Base-by-base conservation (phyloP, 2,797 vertebrate genomes). In the Calcarius lapponicus region DNA sequence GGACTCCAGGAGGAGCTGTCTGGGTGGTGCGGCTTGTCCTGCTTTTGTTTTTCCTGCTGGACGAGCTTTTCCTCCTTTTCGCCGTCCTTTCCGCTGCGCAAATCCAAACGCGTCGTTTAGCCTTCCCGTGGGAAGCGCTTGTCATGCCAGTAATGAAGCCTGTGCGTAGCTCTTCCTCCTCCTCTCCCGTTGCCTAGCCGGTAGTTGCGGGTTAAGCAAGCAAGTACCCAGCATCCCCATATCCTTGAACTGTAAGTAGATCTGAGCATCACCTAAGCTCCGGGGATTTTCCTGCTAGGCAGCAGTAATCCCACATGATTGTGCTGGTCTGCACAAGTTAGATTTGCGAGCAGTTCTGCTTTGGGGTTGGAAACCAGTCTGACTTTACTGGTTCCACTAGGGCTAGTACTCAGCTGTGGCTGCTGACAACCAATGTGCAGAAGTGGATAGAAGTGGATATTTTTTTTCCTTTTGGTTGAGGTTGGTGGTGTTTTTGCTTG, bases 251-350 rank as follows among this genome's bases (percentile, higher is more conserved):
- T 88, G 64, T 93, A 48, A 86, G 73, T 36, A 60, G 88, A 85
- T 92, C 72, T 69, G 26, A 7, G 80, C 66, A 78, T 93, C 82
- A 58, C 67, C 57, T 81, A 88, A 92, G 67, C 58, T 60, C 73
- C 6, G 19, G 34, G 80, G 91, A 87, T 95, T 91, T 96, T 92
- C 54, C 53, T 90, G 56, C 73, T 75, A 80, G 65, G 40, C 72
- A 75, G 13, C 89, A 70, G 62, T 92, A 96, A 92, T 91, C 79
- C 86, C 62, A 17, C 53, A 29, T 57, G 60, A 80, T 51, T 91
- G 57, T 64, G 53, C 64, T 83, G 82, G 60, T 53, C 51, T 51
- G 67, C 17, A 11, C 34, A 50, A 64, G 21, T 75, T 62, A 26
- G 11, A 38, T 67, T 45, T 67, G 57, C 53, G 58, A 65, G 9